These are phyloP conservation scores for Archocentrus centrarchus DNA, from an alignment of 2,113 vertebrate genomes.

Conservation along the genomic window DNA sequence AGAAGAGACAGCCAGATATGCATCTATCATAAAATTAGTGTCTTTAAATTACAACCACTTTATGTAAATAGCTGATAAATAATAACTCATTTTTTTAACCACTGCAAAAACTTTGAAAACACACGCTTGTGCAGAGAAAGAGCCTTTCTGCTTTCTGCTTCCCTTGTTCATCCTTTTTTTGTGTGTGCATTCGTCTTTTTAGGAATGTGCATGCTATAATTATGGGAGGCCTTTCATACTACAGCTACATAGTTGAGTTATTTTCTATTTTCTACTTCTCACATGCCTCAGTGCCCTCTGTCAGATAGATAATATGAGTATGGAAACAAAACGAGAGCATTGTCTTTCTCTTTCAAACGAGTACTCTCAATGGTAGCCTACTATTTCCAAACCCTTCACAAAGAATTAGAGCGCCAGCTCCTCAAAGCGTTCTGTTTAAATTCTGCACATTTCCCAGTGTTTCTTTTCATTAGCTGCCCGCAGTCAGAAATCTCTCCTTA, in stretches of 20 bases:
- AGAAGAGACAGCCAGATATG: conserved; percentile 22
- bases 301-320: conserved; percentile 32
- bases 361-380: conserved; percentile 17
- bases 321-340: conserved; percentile 37
- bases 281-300: conserved; percentile 35
- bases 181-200: conserved; percentile 56
- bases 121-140: conserved; percentile 45
- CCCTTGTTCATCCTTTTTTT: conserved; percentile 37
- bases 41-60: conserved; percentile 43
- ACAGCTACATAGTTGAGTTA: conserved; percentile 58
- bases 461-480: conserved; percentile 70
- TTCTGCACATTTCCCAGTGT: conserved; percentile 58
- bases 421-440: conserved; percentile 52
- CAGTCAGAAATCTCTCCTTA: conserved; percentile 64
- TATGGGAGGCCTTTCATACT: conserved; percentile 67
- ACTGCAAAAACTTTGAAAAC: conserved; percentile 64
- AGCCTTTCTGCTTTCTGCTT: conserved; percentile 3
- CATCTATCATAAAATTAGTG: conserved; percentile 17
- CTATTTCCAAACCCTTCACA: conserved; percentile 47
- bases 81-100: conserved; percentile 44
- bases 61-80: conserved; percentile 44
- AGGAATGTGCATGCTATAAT: conserved; percentile 70
- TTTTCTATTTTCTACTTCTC: conserved; percentile 65
- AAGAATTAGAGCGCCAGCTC: conserved; percentile 33
- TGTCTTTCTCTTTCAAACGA: conserved; percentile 35